Percentiles rank a stretch among this genome's conserved stretches.
Evolutionary conservation across 2,113 vertebrate species (phyloP).

Genomic region (Gobius niger): DNA sequence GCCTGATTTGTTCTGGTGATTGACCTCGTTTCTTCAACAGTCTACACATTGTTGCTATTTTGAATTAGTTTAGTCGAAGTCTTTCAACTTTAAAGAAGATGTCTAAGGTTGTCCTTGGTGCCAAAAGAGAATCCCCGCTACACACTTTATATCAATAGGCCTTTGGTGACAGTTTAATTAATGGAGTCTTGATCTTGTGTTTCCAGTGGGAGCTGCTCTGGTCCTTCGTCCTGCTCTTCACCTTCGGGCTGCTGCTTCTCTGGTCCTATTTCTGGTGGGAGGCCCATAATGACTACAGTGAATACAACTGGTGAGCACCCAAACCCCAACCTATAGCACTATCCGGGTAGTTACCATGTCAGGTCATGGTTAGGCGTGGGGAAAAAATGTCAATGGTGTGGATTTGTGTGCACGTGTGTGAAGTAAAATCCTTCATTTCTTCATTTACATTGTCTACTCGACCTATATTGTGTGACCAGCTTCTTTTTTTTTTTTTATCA

Average conservation of each 20-base stretch:
- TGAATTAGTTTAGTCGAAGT: not conserved
- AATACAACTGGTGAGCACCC: constrained; percentile 95
- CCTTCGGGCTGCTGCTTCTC: constrained; percentile 87
- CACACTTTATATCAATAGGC: not conserved
- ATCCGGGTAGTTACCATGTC: not conserved
- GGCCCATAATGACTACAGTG: constrained; percentile 92
- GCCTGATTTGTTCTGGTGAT: no score
- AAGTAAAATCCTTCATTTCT: no score
- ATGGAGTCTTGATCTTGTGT: constrained; percentile 11
- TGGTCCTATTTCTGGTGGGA: constrained; percentile 99
- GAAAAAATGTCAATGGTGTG: no score
- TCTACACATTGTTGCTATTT: no score
- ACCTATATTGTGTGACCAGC: no score
- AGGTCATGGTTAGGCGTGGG: not conserved
- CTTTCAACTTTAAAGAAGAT: not conserved
- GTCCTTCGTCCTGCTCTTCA: constrained; percentile 89
- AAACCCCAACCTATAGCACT: no score
- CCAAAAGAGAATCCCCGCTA: not conserved
- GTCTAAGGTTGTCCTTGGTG: not conserved
- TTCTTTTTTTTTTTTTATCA: no score
- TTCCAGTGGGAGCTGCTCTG: constrained; percentile 93
- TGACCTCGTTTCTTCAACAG: no score
- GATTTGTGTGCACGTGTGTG: no score
- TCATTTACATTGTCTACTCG: no score
- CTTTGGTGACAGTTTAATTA: not conserved